Evolutionary conservation across 2,797 vertebrate genomes (phyloP).

Genomic region (Molossus alvarezi): DNA sequence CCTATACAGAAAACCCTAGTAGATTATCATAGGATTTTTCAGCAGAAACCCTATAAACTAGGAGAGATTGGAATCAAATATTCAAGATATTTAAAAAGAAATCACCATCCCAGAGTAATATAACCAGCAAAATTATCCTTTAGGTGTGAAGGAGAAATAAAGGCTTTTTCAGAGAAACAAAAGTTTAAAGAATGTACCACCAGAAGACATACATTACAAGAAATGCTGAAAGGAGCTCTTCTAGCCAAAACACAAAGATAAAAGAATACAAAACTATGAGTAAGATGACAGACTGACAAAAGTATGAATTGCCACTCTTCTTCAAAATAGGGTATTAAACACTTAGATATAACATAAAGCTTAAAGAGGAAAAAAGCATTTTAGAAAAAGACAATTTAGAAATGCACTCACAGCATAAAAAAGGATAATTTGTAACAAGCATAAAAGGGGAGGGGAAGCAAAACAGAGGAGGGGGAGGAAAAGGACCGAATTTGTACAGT

Average conservation of each 20-base stretch:
- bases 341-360: not conserved
- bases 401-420: not conserved
- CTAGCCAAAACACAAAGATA: not conserved
- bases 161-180: not conserved
- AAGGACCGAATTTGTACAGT: not conserved
- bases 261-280: not conserved
- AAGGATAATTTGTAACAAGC: not conserved
- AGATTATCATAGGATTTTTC: not conserved
- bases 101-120: not conserved
- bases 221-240: not conserved
- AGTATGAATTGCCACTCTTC: not conserved
- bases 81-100: not conserved
- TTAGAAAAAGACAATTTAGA: not conserved
- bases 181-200: not conserved
- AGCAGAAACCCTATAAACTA: not conserved
- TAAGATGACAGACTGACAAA: not conserved
- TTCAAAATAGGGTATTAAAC: not conserved
- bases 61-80: not conserved
- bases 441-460: not conserved
- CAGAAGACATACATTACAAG: no score
- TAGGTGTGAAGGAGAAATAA: not conserved
- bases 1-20: not conserved
- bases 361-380: not conserved
- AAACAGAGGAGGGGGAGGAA: no score
- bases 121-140: not conserved